These are phyloP conservation scores for Mycteria americana DNA, from an alignment of 2,797 vertebrate genomes.

Conservation along the genomic window DNA sequence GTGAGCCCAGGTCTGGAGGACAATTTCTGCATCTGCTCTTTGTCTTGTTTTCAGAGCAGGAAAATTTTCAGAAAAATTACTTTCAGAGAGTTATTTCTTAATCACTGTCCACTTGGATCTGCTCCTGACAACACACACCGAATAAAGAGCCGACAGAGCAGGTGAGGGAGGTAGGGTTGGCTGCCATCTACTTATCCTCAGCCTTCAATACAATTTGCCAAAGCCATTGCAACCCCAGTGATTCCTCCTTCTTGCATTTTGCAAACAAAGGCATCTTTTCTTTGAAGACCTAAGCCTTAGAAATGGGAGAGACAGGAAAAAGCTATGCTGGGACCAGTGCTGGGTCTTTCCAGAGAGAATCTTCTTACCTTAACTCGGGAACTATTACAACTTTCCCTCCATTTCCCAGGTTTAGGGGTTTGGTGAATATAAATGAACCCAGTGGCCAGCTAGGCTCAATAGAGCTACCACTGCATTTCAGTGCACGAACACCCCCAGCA, in stretches of 20 bases:
- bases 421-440: neutral
- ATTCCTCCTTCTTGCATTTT: neutral
- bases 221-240: neutral
- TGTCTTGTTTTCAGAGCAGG: neutral
- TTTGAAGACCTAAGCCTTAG: neutral
- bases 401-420: neutral
- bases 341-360: neutral
- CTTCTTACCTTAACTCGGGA: neutral
- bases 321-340: neutral
- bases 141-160: neutral
- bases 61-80: neutral
- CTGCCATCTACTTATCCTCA: neutral
- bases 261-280: neutral
- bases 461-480: neutral
- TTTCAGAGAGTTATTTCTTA: neutral
- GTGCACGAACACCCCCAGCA: neutral
- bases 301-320: neutral
- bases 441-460: neutral
- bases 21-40: neutral
- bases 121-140: neutral
- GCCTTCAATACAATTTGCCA: neutral
- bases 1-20: neutral
- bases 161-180: neutral
- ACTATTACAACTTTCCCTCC: neutral
- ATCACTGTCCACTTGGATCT: neutral